Evolutionary conservation across 2,888 invertebrate genomes (phyloP).

Genomic region (Ormyrus labotus): DNA sequence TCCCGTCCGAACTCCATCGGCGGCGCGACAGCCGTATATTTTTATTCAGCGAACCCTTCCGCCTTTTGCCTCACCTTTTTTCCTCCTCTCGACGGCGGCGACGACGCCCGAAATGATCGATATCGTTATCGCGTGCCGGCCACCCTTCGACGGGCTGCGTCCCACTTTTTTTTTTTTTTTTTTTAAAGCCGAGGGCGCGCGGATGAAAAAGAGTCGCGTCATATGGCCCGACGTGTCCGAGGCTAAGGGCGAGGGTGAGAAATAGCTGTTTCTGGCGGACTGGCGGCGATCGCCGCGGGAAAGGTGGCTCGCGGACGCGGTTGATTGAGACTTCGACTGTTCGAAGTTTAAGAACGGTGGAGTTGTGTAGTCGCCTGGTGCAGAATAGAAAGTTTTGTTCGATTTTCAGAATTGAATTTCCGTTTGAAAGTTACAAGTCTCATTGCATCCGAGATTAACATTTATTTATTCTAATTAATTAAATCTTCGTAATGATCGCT

Average conservation of each 20-base stretch:
- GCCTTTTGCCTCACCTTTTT: neutral
- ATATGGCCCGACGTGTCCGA: constrained; percentile 8
- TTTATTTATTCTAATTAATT: too few species aligned
- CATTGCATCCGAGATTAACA: too few species aligned
- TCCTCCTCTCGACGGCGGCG: neutral
- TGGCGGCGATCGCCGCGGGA: neutral
- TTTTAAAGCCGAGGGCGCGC: constrained; percentile 12
- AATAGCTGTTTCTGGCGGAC: constrained; percentile 20
- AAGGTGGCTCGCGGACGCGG: too few species aligned
- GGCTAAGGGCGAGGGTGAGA: neutral
- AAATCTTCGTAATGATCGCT: too few species aligned
- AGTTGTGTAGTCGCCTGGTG: too few species aligned
- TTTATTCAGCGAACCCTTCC: neutral
- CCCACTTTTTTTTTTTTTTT: neutral
- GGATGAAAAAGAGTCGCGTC: constrained; percentile 31
- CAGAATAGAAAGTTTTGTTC: too few species aligned
- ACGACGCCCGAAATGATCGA: constrained; percentile 22
- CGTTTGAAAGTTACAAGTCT: too few species aligned
- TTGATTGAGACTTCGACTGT: too few species aligned
- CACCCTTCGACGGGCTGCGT: constrained; percentile 11
- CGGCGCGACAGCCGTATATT: too few species aligned
- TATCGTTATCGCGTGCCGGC: constrained; percentile 48
- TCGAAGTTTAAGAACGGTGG: too few species aligned
- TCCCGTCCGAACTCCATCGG: too few species aligned
- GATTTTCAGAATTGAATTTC: too few species aligned